These are phyloP conservation scores for Parapristionchus giblindavisi DNA, from an alignment of 2,888 invertebrate genomes.

Conservation along the genomic window DNA sequence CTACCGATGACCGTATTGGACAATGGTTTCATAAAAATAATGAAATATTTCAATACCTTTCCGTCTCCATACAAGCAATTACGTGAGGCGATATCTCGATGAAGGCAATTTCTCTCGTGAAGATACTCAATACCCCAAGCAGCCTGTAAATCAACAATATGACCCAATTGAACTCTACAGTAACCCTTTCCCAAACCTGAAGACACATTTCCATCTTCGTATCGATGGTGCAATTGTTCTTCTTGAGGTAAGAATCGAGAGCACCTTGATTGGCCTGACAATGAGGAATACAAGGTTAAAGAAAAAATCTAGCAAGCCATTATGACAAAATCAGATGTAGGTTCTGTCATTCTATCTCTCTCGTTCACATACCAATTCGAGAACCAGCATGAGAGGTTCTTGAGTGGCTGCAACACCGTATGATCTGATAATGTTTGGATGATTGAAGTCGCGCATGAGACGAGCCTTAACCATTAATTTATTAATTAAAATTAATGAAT, in stretches of 20 bases:
- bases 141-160: constrained; percentile 22
- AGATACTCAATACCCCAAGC: constrained; percentile 55
- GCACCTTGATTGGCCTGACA: constrained; percentile 26
- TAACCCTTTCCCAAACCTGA: not conserved
- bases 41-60: constrained; percentile 22
- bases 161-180: not conserved
- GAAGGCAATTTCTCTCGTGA: constrained; percentile 47
- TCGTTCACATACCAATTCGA: constrained; percentile 25
- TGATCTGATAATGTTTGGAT: constrained; percentile 29
- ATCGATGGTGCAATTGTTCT: constrained; percentile 16
- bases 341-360: too few species aligned
- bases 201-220: constrained; percentile 20
- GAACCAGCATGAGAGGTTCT: constrained; percentile 36
- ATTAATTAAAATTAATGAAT: too few species aligned
- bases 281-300: not conserved
- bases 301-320: not conserved
- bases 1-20: too few species aligned
- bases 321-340: too few species aligned
- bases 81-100: constrained; percentile 51
- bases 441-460: constrained; percentile 35
- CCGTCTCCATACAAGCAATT: constrained; percentile 48
- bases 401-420: constrained; percentile 36
- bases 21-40: too few species aligned
- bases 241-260: constrained; percentile 27
- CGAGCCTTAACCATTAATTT: constrained; percentile 9